These are phyloP conservation scores for Diarsia rubi DNA, from an alignment of 2,888 invertebrate genomes.

Conservation along the genomic window DNA sequence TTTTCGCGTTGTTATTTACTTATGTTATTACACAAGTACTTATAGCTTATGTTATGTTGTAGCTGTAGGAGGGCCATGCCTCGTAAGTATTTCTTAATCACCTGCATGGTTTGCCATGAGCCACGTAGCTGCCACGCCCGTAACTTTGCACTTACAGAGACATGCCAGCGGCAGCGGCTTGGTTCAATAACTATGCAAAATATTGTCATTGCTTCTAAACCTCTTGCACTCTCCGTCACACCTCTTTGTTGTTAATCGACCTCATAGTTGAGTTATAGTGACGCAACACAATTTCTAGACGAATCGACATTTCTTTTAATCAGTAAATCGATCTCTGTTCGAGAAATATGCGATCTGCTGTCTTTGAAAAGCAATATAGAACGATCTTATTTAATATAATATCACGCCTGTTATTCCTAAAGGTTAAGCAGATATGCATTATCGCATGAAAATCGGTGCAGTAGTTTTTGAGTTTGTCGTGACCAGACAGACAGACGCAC, in stretches of 20 bases:
- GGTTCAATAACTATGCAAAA: neutral
- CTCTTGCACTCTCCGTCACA: neutral
- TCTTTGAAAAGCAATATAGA: neutral
- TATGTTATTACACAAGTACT: neutral
- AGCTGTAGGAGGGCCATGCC: neutral
- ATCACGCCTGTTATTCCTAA: neutral
- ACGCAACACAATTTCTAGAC: constrained; percentile 44
- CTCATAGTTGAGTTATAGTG: neutral
- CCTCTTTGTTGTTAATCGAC: neutral
- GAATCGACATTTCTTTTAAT: constrained; percentile 31
- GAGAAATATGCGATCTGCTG: neutral
- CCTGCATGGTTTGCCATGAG: constrained; percentile 5
- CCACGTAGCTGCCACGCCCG: neutral
- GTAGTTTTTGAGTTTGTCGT: too few species aligned
- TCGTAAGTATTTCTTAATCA: neutral
- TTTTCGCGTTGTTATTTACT: neutral
- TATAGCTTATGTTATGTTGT: neutral
- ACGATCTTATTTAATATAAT: neutral
- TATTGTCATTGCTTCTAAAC: neutral
- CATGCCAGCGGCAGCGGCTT: too few species aligned
- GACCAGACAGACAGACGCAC: too few species aligned
- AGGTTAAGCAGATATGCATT: neutral
- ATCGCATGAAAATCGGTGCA: too few species aligned
- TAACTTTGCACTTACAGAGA: neutral
- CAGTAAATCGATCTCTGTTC: constrained; percentile 4